Evolutionary conservation across 2,797 vertebrate genomes (phyloP).

Genomic region (Eulemur mongoz): DNA sequence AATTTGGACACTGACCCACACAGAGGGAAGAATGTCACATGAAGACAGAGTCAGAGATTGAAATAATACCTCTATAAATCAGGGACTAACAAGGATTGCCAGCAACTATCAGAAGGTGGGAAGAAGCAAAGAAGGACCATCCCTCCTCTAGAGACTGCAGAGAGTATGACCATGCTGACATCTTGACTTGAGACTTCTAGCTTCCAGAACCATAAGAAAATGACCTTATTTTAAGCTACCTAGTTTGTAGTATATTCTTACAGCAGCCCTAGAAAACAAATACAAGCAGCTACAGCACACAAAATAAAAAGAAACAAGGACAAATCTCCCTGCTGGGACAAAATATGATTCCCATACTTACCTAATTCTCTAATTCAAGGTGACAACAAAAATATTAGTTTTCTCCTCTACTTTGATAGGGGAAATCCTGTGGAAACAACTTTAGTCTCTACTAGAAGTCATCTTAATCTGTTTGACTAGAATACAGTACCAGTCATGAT

Average conservation of each 20-base stretch:
- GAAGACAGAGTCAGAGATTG: not conserved
- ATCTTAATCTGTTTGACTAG: not conserved
- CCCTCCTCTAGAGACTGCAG: not conserved
- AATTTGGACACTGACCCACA: not conserved
- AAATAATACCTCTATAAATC: not conserved
- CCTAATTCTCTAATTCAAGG: not conserved
- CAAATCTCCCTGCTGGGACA: not conserved
- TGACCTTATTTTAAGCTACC: not conserved
- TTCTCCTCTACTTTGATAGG: not conserved
- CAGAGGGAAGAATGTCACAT: not conserved
- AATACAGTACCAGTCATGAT: not conserved
- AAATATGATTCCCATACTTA: not conserved
- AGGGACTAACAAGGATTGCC: not conserved
- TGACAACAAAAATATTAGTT: not conserved
- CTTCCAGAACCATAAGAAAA: not conserved
- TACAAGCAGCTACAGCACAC: not conserved
- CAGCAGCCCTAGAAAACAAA: not conserved
- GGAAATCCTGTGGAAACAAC: not conserved
- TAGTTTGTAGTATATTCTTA: not conserved
- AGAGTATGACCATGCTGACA: not conserved
- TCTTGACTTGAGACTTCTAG: not conserved
- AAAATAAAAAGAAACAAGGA: not conserved
- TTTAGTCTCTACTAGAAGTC: not conserved
- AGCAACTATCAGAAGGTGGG: not conserved
- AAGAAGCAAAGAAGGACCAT: not conserved